These are phyloP conservation scores for Noctua comes DNA, from an alignment of 2,888 invertebrate species.

Conservation along the genomic window DNA sequence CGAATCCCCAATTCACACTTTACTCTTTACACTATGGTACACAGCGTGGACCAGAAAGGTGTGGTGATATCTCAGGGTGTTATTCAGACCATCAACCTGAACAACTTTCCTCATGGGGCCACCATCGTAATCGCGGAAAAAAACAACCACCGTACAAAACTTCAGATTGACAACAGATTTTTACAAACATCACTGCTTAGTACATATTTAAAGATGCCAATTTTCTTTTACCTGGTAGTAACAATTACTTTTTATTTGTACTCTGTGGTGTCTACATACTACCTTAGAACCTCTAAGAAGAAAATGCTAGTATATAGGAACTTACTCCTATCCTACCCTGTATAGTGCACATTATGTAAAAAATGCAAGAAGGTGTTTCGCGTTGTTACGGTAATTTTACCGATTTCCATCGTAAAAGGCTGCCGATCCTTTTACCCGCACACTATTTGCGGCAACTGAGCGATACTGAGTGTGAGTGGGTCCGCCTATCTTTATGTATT, in stretches of 20 bases:
- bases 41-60: too few relatives aligned
- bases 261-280: not conserved
- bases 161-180: not conserved
- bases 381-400: not conserved
- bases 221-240: slow-evolving; percentile 20
- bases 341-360: not conserved
- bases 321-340: not conserved
- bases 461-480: not conserved
- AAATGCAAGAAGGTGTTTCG: not conserved
- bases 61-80: not conserved
- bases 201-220: not conserved
- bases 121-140: not conserved
- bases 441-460: not conserved
- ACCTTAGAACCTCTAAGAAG: not conserved
- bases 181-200: not conserved
- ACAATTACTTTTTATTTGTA: not conserved
- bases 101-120: not conserved
- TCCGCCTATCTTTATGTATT: not conserved
- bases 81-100: not conserved
- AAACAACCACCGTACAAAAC: not conserved
- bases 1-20: not conserved
- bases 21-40: not conserved
- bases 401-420: slow-evolving; percentile 9
- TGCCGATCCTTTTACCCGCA: not conserved
- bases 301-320: not conserved